Evolutionary conservation across 2,113 vertebrate genomes (phyloP).

Genomic region (Oncorhynchus clarkii): DNA sequence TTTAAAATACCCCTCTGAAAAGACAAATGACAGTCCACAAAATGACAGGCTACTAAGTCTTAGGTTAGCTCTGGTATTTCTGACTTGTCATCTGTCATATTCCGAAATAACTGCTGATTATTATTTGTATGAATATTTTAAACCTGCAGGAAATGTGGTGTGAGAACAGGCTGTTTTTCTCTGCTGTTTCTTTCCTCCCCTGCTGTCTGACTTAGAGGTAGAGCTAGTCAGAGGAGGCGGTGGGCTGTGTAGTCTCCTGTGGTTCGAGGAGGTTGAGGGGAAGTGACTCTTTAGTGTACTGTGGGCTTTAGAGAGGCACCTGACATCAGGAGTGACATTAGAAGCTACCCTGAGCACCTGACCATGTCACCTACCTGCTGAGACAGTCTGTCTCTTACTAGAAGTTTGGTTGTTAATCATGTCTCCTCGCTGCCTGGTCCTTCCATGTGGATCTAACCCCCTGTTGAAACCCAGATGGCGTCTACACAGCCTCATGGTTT

Average conservation of each 20-base stretch:
- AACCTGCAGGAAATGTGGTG: not conserved
- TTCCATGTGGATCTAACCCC: not conserved
- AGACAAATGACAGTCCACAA: not conserved
- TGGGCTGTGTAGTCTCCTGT: not conserved
- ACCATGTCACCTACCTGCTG: not conserved
- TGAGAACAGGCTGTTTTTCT: not conserved
- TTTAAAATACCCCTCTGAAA: not conserved
- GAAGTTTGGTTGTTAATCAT: not conserved
- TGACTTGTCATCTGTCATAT: not conserved
- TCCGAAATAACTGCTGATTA: not conserved
- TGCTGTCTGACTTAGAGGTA: not conserved
- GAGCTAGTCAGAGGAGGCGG: not conserved
- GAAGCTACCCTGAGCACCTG: not conserved
- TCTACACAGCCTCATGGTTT: constrained; percentile 46
- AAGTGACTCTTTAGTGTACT: not conserved
- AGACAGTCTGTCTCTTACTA: not conserved
- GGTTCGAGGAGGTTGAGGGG: not conserved
- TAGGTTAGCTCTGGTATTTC: constrained; percentile 6
- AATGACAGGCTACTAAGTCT: not conserved
- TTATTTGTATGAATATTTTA: constrained; percentile 13
- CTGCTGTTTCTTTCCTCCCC: not conserved
- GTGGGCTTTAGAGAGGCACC: not conserved
- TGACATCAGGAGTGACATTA: not conserved
- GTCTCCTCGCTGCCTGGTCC: not conserved
- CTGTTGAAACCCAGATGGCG: not conserved